Evolutionary conservation across 2,797 vertebrate species (phyloP).

Genomic region (Megaceryle alcyon): DNA sequence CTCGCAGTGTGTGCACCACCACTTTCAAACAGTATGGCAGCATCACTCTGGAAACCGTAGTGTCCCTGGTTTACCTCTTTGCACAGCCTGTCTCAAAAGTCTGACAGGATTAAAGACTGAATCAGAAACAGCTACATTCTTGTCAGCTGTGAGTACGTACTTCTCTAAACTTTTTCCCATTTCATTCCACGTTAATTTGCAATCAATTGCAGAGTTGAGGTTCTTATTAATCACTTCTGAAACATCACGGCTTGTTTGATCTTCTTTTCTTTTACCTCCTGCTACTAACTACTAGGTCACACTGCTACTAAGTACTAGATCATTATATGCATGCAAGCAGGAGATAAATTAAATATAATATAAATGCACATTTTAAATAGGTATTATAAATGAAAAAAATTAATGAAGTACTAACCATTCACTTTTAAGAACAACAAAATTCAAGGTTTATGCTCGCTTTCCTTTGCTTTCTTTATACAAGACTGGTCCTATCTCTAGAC

Average conservation of each 20-base stretch:
- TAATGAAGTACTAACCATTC: slow-evolving; percentile 1
- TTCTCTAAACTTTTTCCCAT: background rate
- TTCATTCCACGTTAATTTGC: background rate
- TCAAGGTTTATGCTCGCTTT: background rate
- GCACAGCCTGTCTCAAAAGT: background rate
- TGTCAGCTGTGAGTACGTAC: background rate
- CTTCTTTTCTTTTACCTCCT: background rate
- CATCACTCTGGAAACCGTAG: background rate
- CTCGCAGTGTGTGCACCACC: background rate
- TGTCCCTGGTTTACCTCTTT: background rate
- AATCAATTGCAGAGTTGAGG: background rate
- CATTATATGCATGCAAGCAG: background rate
- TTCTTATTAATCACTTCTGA: background rate
- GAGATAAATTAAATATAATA: slow-evolving; percentile 56
- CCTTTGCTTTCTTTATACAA: slow-evolving; percentile 26
- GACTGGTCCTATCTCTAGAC: background rate
- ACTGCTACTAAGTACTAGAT: background rate
- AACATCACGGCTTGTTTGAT: background rate
- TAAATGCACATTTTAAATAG: slow-evolving; percentile 63
- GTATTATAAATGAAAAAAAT: slow-evolving; percentile 17
- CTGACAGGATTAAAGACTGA: background rate
- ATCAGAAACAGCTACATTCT: background rate
- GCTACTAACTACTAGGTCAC: background rate
- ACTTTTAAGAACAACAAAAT: background rate
- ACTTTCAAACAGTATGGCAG: background rate